Base-by-base conservation (phyloP, 2,113 vertebrate species). In the Vimba vimba region DNA sequence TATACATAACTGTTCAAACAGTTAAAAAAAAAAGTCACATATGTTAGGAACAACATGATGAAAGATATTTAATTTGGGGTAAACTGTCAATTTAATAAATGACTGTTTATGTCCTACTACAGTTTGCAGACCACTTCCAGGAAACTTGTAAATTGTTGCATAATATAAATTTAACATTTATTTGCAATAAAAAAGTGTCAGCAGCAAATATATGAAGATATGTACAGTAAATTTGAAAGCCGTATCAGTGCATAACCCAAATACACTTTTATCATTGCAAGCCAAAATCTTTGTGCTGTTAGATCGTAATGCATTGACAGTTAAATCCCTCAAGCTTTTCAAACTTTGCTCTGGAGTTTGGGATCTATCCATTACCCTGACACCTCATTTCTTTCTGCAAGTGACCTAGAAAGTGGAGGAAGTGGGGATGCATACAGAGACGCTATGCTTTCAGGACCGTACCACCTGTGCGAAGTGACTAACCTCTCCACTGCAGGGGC, bases 291-390 rank as follows among this genome's bases (percentile, higher is more conserved):
- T 91, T 93, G 89, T 91, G 89, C 88, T 80, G 57, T 60, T 90
- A 91, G 90, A 86, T 87, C 86, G 85, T 86, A 88, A 89, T 89
- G 47, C 80, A 77, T 89, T 90, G 85, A 86, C 33, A 87, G 77
- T 86, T 88, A 80, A 91, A 90, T 82, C 91, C 88, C 86, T 88
- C 85, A 30, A 88, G 89, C 88, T 87, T 90, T 88, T 91, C 91
- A 86, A 84, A 91, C 89, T 92, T 87, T 92, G 88, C 83, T 93
- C 87, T 90, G 85, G 89, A 91, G 90, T 92, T 91, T 94, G 90
- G 88, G 91, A 89, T 93, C 90, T 89, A 91, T 94, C 92, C 90
- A 92, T 94, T 92, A 92, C 89, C 89, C 88, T 87, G 83, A 88
- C 90, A 91, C 91, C 89, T 91, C 90, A 88, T 91, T 87, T 88